Base-by-base conservation (phyloP, 1,140 invertebrate species). In the Wasmannia auropunctata region DNA sequence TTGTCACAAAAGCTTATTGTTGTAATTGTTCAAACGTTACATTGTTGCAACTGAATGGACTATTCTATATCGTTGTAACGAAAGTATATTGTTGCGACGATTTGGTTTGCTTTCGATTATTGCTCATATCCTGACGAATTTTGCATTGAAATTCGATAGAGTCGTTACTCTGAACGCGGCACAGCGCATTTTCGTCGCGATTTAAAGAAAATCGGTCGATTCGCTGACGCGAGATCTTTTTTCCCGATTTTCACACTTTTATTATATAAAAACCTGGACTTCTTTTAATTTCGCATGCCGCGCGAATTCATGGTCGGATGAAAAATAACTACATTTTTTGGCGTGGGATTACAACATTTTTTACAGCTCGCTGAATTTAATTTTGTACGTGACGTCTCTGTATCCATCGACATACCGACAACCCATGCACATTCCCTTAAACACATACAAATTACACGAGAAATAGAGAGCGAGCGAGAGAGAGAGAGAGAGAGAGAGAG, bases 1-100 rank as follows among this genome's bases (percentile, higher is more conserved):
- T 51, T 49, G 28, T 67, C n/a, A 67, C 62, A 67, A 67, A 49
- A 49, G 76, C 43, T 34, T 67, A 51, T 79, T 79, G 76, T 79
- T 67, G 60, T 37, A 79, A 67, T 79, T 67, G 60, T 79, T n/a
- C 28, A 37, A 79, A 34, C 43, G 28, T 67, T 67, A 51, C 51
- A 79, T 79, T 79, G 62, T 79, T 49, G 16, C 14, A 34, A 67
- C 11, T 51, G 60, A 79, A 67, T 79, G 14, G 14, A 16, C n/a
- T 25, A 8, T 51, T 65, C 60, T 34, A 11, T 51, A 43, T 60
- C 43, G 28, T 65, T 79, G 34, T 65, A 49, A 34, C 40, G 40
- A 79, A 79, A 79, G 22, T 60, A 34, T 79, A 79, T 79, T 65
- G 10, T 79, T 49, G n/a, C 37, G 16, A 51, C 43, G 22, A 25